Evolutionary conservation across 1,140 invertebrate genomes (phyloP), one percentile per base, ranked within the genome.

Genomic region (Hormaphis cornu): DNA sequence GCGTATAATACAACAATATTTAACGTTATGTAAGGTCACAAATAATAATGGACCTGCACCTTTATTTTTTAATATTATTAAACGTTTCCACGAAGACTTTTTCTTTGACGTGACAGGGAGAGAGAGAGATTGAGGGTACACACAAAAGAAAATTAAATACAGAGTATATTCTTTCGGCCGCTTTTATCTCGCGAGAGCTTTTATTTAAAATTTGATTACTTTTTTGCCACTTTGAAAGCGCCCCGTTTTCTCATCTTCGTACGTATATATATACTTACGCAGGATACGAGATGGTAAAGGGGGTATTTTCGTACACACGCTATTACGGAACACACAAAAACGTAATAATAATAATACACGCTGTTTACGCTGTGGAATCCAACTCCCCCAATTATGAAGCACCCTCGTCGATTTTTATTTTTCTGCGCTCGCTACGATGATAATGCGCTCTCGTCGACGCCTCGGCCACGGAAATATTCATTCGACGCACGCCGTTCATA

Each of bases 191-290:
- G 44, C 18, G 42, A 46, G 28, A 33, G 61, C 61, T 66, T 66
- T 66, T 66, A 66, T 66, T 66, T 66, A 66, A 66, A 66, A 66
- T 66, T 66, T 66, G 61, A 66, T 66, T 66, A 66, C 61, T 66
- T 66, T 66, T 66, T 66, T 66, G 61, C 44, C 61, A 66, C 61
- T 66, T 46, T 66, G 35, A 66, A 50, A 66, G 61, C n/a, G n/a
- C n/a, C 37, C 61, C 44, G 48, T 66, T 66, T 66, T 66, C 61
- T 66, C 61, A 22, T 66, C 44, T 66, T 66, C 35, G 4, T 16
- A n/a, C n/a, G n/a, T n/a, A n/a, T n/a, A n/a, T n/a, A n/a, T n/a
- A n/a, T n/a, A n/a, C n/a, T n/a, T n/a, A n/a, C n/a, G 24, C 33
- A 40, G 54, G 54, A 58, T 58, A 58, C 18, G 35, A 58, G 54